Evolutionary conservation across 1,140 invertebrate genomes (phyloP), one percentile per base, ranked within the genome.

Genomic region (Prorops nasuta): DNA sequence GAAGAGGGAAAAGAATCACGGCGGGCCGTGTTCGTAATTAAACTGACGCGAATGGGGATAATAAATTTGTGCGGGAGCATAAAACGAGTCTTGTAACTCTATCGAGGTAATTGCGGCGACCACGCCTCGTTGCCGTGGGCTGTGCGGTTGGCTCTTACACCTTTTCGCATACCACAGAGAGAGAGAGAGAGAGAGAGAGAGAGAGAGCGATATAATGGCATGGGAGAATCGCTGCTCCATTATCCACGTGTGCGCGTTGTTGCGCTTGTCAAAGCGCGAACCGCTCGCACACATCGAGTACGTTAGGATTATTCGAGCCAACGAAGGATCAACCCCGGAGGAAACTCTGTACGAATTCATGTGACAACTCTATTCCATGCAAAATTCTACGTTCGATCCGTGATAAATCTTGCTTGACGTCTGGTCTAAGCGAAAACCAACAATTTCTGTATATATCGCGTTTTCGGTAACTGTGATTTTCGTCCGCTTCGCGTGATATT

Each of bases 51-150:
- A 71, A 74, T 68, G 64, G 57, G 58, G 59, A 58, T 69, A 71
- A 74, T 71, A 74, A 74, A 72, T 72, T 74, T 60, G 59, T 60
- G 59, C 54, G 54, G 53, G 48, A 51, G 63, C 63, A 66, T 62
- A 68, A 74, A 74, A 67, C 64, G 65, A 69, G 66, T 66, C 69
- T 72, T 71, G 69, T 69, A 74, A 72, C 70, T 72, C 67, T 71
- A 74, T 74, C 69, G 60, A 64, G 69, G 59, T 71, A 74, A 74
- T 74, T 74, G 69, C 66, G 36, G 47, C 51, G 64, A 63, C 66
- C 69, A 71, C 70, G 64, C 70, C 67, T 71, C 56, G 58, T 52
- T 61, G 66, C 68, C 61, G 64, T 64, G 54, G 60, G 60, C 58
- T 56, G 62, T 46, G 52, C 51, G 51, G 47, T 28, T 38, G 34